Evolutionary conservation across 2,113 vertebrate genomes (phyloP), one percentile per base, ranked within the genome.

Genomic region (Procapra przewalskii): DNA sequence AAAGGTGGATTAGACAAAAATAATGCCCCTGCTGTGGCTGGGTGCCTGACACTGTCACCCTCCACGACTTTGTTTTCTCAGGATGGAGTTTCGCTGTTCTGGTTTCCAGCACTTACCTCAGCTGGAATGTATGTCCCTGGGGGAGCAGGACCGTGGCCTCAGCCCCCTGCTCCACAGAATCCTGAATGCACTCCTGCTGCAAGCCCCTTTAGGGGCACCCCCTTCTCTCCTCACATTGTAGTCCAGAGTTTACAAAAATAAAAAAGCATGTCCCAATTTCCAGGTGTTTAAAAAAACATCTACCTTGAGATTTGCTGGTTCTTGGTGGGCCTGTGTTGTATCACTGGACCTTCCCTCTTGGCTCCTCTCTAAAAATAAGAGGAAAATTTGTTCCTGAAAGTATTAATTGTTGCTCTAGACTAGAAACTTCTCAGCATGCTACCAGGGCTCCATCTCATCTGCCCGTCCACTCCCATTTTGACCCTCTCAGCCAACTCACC

Each of bases 51-150:
- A 12, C 67, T 2, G n/a, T 59, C 90, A 15, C 80, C 48, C 90
- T 55, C 57, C 89, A 12, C 0, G 2, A 83, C 92, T 0, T 2
- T 96, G 95, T 89, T 99, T 99, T 99, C 99, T 99, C 99, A 99
- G 99, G 99, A 99, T 99, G 98, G 90, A 95, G 96, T 97, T 98
- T 98, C 98, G 98, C 97, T 97, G 94, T 98, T 77, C 90, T 89
- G 98, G 99, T 98, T 98, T 89, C 98, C 98, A 99, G 99, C 99
- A 99, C 99, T 99, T 99, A 99, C 99, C 99, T 99, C 99, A 99
- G 99, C 99, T 99, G 99, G 99, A 99, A 99, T 99, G 99, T 99
- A 99, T 99, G 99, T 99, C 99, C 99, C 98, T 97, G 98, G 99
- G 99, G 99, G 99, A 99, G 99, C 97, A 98, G 98, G 96, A 90